Evolutionary conservation across 2,113 vertebrate species (phyloP).

Genomic region (Antechinus stuartii): DNA sequence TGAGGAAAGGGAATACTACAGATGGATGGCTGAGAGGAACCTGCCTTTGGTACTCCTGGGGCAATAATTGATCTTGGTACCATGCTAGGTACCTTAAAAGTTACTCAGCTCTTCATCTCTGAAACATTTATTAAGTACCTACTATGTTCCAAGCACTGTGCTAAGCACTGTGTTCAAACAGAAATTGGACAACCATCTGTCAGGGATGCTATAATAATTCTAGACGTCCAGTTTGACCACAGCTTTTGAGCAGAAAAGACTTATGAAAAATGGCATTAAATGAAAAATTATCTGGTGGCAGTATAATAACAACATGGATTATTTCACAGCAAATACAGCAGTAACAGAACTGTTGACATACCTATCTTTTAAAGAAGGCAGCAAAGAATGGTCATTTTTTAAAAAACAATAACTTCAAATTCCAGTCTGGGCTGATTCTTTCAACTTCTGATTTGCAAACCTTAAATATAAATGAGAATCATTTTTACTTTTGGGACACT

Average conservation of each 20-base stretch:
- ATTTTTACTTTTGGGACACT: neutral
- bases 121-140: neutral
- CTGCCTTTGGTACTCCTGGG: too few species aligned
- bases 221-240: neutral
- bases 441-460: neutral
- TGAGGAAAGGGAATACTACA: too few species aligned
- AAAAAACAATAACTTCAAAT: neutral
- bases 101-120: too few species aligned
- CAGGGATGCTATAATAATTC: too few species aligned
- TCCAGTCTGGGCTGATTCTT: neutral
- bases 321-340: neutral
- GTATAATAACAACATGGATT: neutral
- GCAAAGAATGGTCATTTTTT: neutral
- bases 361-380: neutral
- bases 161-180: neutral
- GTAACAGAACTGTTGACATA: neutral
- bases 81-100: too few species aligned
- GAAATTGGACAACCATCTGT: neutral
- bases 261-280: neutral
- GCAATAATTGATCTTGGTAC: too few species aligned
- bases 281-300: neutral
- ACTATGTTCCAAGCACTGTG: neutral
- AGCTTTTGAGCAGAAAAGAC: neutral
- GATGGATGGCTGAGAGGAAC: too few species aligned
- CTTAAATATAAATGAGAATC: neutral